phyloP scores from a whole-genome alignment of 2,113 vertebrate species.

The Nymphicus hollandicus region DNA sequence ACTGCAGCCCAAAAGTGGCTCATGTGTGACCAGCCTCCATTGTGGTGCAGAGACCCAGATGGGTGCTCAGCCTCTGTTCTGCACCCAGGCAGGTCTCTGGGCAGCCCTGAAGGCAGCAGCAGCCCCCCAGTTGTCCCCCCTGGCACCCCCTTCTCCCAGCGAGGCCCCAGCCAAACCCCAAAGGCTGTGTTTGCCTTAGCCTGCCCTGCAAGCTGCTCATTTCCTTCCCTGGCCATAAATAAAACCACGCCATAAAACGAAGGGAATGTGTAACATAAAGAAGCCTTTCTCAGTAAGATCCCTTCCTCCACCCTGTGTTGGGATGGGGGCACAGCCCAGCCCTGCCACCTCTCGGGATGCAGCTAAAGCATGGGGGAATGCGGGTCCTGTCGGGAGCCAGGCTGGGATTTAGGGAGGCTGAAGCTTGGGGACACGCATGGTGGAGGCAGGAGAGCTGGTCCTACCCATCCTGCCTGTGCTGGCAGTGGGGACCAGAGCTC shows the following conservation, averaged over 20 bases:
- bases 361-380: rapidly evolving
- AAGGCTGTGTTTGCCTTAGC: constrained; percentile 29
- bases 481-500: rapidly evolving
- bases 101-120: background rate
- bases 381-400: rapidly evolving
- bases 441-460: background rate
- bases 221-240: constrained; percentile 39
- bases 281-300: constrained; percentile 30
- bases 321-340: background rate
- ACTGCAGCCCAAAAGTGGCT: background rate
- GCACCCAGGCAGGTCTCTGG: background rate
- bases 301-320: background rate
- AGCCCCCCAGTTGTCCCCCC: background rate
- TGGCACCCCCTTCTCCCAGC: background rate
- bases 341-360: background rate
- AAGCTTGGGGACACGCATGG: background rate
- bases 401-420: background rate
- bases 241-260: background rate
- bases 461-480: background rate
- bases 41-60: background rate
- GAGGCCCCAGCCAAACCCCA: background rate
- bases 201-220: background rate
- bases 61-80: background rate
- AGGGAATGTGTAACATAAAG: constrained; percentile 46
- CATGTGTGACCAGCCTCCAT: rapidly evolving